These are phyloP conservation scores for Troides aeacus DNA, from an alignment of 2,888 invertebrate genomes.

Conservation along the genomic window DNA sequence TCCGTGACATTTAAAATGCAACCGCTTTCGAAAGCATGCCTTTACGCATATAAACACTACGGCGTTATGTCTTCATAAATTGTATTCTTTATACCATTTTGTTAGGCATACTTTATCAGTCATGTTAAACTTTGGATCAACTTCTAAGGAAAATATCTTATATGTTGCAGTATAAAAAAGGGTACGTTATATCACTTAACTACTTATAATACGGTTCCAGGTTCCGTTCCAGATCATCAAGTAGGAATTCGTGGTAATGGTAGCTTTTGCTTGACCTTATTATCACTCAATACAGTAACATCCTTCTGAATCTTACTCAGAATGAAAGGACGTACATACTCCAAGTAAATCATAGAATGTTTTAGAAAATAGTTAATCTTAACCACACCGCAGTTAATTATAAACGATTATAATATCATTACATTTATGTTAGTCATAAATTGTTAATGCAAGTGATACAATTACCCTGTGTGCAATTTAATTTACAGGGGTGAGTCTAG, in stretches of 20 bases:
- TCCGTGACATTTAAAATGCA: conserved; percentile 15
- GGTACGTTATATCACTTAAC: too few species aligned
- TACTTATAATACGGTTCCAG: too few species aligned
- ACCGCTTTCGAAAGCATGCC: conserved; percentile 10
- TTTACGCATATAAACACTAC: not conserved
- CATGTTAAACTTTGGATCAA: not conserved
- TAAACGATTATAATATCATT: not conserved
- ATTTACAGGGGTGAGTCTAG: conserved; percentile 1
- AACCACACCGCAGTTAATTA: not conserved
- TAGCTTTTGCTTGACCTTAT: too few species aligned
- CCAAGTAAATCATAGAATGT: not conserved
- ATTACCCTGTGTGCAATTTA: conserved; percentile 9
- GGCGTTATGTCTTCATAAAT: not conserved
- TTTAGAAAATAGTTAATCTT: not conserved
- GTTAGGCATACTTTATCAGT: not conserved
- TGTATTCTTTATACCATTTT: not conserved
- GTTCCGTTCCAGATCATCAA: too few species aligned
- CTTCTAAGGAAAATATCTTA: not conserved
- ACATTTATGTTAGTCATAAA: not conserved
- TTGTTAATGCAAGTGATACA: conserved; percentile 6
- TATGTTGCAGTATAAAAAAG: not conserved
- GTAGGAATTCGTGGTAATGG: too few species aligned
- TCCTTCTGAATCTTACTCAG: too few species aligned
- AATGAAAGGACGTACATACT: too few species aligned
- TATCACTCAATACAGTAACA: too few species aligned